Conservation (phyloP, 2,888 invertebrate species). For the Amphimallon solstitiale region DNA sequence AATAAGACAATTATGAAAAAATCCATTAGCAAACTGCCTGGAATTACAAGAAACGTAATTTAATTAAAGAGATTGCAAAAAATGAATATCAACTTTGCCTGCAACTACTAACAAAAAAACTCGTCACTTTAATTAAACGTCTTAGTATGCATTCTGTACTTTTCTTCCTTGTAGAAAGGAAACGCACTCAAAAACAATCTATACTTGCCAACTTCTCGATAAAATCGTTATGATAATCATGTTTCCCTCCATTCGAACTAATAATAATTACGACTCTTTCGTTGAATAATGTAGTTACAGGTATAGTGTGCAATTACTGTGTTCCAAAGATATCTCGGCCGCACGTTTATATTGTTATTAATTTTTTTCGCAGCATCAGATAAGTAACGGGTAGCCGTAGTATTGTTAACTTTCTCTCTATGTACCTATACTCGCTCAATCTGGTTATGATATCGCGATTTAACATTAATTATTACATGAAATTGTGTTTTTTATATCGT, state of each 20-base stretch:
- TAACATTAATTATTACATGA: slow-evolving; percentile 21
- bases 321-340: background rate
- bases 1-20: too few relatives aligned
- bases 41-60: too few relatives aligned
- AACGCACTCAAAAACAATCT: slow-evolving; percentile 3
- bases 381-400: background rate
- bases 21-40: too few relatives aligned
- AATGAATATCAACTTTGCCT: too few relatives aligned
- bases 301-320: slow-evolving; percentile 15
- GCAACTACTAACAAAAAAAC: background rate
- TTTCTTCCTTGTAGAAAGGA: slow-evolving; percentile 28
- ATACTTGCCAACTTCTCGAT: slow-evolving; percentile 1
- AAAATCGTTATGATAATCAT: slow-evolving; percentile 16
- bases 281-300: slow-evolving; percentile 5
- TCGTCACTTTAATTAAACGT: background rate
- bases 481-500: slow-evolving; percentile 4
- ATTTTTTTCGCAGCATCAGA: slow-evolving; percentile 1
- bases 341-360: slow-evolving; percentile 19
- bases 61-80: too few relatives aligned
- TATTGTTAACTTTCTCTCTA: slow-evolving; percentile 28
- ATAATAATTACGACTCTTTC: slow-evolving; percentile 22
- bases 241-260: background rate
- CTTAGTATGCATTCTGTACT: background rate
- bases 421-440: background rate
- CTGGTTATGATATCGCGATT: background rate